A percentile compares a stretch with the other conserved stretches of the same genome.
phyloP scores from a whole-genome alignment of 2,113 vertebrate genomes.

The Anolis sagrei region DNA sequence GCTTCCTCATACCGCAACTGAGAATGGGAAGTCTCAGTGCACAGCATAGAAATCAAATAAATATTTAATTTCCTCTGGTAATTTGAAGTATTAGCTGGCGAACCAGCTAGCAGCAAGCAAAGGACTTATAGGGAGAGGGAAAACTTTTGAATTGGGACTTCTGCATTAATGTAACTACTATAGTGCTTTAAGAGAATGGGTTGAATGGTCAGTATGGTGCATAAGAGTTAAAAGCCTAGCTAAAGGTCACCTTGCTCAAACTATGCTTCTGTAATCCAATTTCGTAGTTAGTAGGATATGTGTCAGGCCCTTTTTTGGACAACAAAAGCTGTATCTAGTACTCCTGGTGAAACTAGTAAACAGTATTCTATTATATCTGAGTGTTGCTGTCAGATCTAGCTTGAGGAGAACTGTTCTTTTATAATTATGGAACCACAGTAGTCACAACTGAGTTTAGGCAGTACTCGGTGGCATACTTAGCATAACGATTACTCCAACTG shows the following conservation, averaged over 20 bases:
- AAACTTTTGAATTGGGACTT: neutral
- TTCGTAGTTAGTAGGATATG: neutral
- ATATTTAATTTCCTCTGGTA: neutral
- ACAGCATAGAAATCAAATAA: no score
- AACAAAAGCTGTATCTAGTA: neutral
- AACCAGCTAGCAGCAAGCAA: neutral
- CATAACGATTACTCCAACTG: conserved; percentile 1
- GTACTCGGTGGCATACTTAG: neutral
- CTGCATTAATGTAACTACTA: no score
- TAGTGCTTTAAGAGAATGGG: neutral
- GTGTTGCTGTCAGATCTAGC: neutral
- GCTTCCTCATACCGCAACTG: neutral
- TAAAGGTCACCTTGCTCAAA: neutral
- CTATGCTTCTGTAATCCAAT: neutral
- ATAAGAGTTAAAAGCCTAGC: neutral
- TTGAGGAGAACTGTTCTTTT: neutral
- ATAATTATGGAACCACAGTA: neutral
- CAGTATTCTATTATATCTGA: neutral
- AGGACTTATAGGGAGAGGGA: neutral
- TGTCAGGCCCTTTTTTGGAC: neutral
- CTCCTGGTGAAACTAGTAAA: neutral
- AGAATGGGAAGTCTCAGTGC: neutral
- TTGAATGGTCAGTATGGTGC: neutral
- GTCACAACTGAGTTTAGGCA: neutral
- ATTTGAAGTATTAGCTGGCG: neutral